phyloP scores from a whole-genome alignment of 2,797 vertebrate genomes.

The Acomys russatus region DNA sequence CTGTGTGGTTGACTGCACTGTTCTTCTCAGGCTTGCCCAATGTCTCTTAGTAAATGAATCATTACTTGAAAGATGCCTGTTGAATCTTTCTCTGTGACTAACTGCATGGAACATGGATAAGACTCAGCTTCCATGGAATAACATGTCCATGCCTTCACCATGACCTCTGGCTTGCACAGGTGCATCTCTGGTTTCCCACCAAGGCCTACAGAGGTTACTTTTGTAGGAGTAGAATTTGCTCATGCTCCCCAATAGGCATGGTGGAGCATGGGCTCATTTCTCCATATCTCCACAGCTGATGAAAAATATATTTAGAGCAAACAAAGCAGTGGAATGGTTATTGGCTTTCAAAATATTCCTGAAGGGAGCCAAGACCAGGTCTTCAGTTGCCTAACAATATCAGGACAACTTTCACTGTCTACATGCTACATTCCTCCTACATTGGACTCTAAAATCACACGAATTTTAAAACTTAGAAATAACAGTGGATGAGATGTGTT shows the following conservation, averaged over 20 bases:
- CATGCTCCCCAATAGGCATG: constrained; percentile 84
- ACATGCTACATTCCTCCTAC: not conserved
- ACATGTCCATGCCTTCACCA: constrained; percentile 71
- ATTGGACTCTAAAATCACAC: constrained; percentile 61
- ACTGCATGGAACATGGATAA: constrained; percentile 83
- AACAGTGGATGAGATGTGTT: not conserved
- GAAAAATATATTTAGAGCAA: constrained; percentile 89
- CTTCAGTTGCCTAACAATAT: constrained; percentile 55
- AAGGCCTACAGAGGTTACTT: constrained; percentile 76
- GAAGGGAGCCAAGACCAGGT: constrained; percentile 77
- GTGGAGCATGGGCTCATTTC: constrained; percentile 85
- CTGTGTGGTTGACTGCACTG: too few species aligned
- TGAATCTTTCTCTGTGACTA: constrained; percentile 88
- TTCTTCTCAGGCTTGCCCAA: constrained; percentile 82
- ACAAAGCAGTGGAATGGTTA: constrained; percentile 82
- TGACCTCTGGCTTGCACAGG: constrained; percentile 77
- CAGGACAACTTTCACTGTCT: not conserved
- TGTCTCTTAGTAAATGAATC: constrained; percentile 89
- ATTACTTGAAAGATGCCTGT: constrained; percentile 89
- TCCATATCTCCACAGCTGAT: constrained; percentile 74
- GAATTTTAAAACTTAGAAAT: constrained; percentile 58
- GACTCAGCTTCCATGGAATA: constrained; percentile 87
- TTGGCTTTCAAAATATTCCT: constrained; percentile 85
- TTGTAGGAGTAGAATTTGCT: constrained; percentile 76
- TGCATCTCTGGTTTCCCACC: constrained; percentile 84